phyloP scores from a whole-genome alignment of 2,888 invertebrate genomes.

The Timema podura region DNA sequence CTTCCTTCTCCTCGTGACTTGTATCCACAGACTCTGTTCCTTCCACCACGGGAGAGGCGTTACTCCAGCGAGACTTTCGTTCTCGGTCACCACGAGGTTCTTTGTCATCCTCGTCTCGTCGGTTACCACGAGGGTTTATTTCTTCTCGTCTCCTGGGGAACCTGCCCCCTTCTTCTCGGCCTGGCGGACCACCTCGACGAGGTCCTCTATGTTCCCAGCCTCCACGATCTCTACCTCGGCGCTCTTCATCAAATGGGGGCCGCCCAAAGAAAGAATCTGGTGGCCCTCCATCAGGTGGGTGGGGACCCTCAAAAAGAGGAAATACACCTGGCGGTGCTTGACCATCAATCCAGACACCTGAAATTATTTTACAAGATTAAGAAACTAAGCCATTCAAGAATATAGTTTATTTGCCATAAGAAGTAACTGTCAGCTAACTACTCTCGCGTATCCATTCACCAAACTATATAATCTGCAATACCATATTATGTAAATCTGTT shows the following conservation, averaged over 20 bases:
- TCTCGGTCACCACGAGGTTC: conserved; percentile 34
- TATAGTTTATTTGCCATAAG: too few relatives aligned
- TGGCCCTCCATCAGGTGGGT: conserved; percentile 36
- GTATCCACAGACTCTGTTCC: conserved; percentile 8
- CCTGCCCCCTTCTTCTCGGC: conserved; percentile 29
- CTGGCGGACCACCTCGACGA: conserved; percentile 34
- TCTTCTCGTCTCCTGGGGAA: conserved; percentile 24
- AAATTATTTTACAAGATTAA: conserved; percentile 14
- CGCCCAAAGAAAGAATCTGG: conserved; percentile 38
- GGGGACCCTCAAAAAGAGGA: conserved; percentile 16
- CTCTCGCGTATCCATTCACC: too few relatives aligned
- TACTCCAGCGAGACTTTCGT: conserved; percentile 38
- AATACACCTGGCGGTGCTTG: conserved; percentile 31
- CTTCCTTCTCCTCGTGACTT: conserved; percentile 39
- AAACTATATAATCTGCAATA: too few relatives aligned
- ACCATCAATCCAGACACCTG: conserved; percentile 35
- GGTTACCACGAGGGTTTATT: conserved; percentile 26
- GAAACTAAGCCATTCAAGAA: too few relatives aligned
- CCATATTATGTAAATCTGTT: too few relatives aligned
- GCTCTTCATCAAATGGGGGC: conserved; percentile 35
- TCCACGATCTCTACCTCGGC: conserved; percentile 38
- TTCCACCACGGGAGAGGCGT: conserved; percentile 31
- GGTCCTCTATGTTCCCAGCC: conserved; percentile 32
- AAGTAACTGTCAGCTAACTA: too few relatives aligned
- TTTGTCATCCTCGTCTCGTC: conserved; percentile 40